Base-by-base conservation (phyloP, 1,140 invertebrate species). In the Steinernema feltiae region DNA sequence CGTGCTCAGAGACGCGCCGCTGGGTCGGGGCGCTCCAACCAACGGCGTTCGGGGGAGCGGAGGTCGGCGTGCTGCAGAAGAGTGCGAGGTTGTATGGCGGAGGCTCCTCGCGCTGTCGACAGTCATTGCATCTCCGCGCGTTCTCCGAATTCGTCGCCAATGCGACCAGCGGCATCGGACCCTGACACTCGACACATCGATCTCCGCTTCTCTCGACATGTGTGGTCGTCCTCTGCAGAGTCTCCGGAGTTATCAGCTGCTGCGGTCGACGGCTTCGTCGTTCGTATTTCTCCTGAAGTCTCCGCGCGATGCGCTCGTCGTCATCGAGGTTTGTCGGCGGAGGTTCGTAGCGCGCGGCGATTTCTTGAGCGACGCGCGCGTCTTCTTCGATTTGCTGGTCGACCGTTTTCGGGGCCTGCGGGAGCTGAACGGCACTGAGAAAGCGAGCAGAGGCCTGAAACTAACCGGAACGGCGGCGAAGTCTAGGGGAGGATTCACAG, bases 211-310 rank as follows among this genome's bases (percentile, higher is more conserved):
- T 7, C 7, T 46, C 41, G 7, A 46, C 41, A 46, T 7, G 41
- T 46, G 41, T n/a, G 41, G 41, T 46, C 7, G 41, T 7, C 41
- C 41, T 46, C 41, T n/a, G 41, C 41, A n/a, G 41, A 7, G 41
- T 46, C n/a, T 46, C 41, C 7, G 41, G 7, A 46, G 41, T n/a
- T 7, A n/a, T 7, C 7, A 46, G 41, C 41, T 46, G 7, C n/a
- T 46, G 41, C 7, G n/a, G 53, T 27, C 53, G 53, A 27, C 53
- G 53, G 24, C 12, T 17, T 17, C 53, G 15, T 12, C 53, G 53
- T 3, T 63, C 53, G 53, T 63, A 63, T 27, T 63, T 63, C 53
- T 63, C 53, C 24, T 63, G 53, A 27, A 63, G 53, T 12, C 53
- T 7, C 3, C 53, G 53, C 2, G 53, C 53, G 15, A 63, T 12